Conservation (phyloP, 2,888 invertebrate genomes). For the Stramonita haemastoma region DNA sequence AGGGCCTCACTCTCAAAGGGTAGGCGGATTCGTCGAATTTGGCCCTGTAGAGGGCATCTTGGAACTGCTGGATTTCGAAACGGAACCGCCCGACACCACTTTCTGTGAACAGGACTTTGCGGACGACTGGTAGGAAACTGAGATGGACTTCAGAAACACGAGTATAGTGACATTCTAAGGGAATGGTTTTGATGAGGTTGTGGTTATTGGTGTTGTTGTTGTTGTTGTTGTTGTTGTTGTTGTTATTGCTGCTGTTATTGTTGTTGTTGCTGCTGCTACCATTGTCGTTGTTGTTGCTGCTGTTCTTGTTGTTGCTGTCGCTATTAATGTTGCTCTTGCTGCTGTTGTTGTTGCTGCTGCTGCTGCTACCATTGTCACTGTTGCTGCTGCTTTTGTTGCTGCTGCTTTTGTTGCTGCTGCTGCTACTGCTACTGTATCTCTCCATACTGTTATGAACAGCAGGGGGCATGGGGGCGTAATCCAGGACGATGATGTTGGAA, state of each 20-base stretch:
- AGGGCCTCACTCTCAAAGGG: not conserved
- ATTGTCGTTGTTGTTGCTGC: not conserved
- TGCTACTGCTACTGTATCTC: not conserved
- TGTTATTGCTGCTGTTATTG: too few species aligned
- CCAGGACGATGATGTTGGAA: conserved; percentile 15
- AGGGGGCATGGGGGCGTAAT: not conserved
- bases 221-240: not conserved
- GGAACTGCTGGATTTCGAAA: conserved; percentile 30
- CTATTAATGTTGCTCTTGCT: not conserved
- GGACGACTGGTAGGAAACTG: conserved; percentile 26
- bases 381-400: not conserved
- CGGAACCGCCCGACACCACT: conserved; percentile 21
- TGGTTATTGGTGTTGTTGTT: not conserved
- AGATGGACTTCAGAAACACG: not conserved
- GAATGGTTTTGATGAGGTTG: conserved; percentile 3
- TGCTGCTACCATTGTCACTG: not conserved
- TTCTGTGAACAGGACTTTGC: conserved; percentile 31
- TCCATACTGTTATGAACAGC: not conserved
- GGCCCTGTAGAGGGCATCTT: not conserved
- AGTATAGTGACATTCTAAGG: conserved; percentile 23
- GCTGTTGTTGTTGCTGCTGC: not conserved
- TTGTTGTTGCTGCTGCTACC: not conserved
- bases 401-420: not conserved
- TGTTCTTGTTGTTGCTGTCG: not conserved
- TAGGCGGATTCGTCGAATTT: conserved; percentile 4